These are phyloP conservation scores for Salvelinus fontinalis DNA, from an alignment of 2,113 vertebrate species.

Conservation along the genomic window DNA sequence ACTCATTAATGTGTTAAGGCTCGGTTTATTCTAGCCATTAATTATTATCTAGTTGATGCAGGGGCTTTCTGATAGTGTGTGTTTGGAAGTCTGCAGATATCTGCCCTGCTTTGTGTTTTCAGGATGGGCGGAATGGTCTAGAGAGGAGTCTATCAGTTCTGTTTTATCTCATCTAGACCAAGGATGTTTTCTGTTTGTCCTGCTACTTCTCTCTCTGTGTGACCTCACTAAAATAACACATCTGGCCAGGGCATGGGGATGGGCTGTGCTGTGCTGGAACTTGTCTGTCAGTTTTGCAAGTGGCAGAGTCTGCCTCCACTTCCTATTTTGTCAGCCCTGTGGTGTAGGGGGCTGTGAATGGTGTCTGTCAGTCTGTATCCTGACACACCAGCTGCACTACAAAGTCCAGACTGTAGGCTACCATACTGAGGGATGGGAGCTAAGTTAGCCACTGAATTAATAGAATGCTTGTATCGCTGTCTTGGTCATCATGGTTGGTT, in stretches of 20 bases:
- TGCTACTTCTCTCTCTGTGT: background rate
- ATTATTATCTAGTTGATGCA: background rate
- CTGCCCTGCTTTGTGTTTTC: background rate
- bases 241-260: background rate
- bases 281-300: background rate
- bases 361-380: background rate
- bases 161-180: conserved; percentile 15
- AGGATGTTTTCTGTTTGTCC: conserved; percentile 28
- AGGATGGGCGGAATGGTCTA: background rate
- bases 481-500: too few relatives aligned
- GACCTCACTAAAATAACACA: background rate
- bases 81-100: background rate
- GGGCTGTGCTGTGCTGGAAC: background rate
- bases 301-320: background rate
- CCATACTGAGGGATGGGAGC: too few relatives aligned
- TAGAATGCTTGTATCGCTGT: too few relatives aligned
- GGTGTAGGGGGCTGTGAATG: background rate
- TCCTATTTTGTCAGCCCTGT: background rate
- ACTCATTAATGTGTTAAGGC: background rate
- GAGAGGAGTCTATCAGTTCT: conserved; percentile 16
- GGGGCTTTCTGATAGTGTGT: background rate
- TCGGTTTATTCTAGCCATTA: background rate
- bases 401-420: background rate
- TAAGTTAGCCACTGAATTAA: too few relatives aligned
- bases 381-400: background rate